A percentile compares a stretch with the other conserved stretches of the same genome.
Evolutionary conservation across 2,113 vertebrate genomes (phyloP).

Genomic region (Tichodroma muraria): DNA sequence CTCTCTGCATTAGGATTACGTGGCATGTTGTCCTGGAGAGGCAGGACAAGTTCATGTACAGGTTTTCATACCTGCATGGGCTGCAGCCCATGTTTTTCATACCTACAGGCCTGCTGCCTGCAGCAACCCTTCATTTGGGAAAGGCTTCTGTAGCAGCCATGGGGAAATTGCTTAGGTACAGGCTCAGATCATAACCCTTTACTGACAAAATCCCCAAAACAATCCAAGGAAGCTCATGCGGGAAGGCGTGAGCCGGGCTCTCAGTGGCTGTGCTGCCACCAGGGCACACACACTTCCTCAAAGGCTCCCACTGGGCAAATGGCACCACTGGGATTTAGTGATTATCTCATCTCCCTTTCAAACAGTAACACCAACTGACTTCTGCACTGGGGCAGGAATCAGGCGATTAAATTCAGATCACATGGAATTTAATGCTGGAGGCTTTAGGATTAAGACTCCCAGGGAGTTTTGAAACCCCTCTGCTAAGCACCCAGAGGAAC

Average conservation of each 20-base stretch:
- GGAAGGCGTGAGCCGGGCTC: not conserved
- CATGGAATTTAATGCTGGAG: not conserved
- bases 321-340: not conserved
- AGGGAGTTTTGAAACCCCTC: not conserved
- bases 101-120: not conserved
- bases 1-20: accelerated
- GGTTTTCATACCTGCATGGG: not conserved
- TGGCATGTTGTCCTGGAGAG: no score
- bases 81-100: no score
- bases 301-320: not conserved
- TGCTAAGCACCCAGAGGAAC: not conserved
- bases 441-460: not conserved
- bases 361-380: not conserved
- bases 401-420: not conserved
- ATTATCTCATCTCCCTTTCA: slow-evolving; percentile 26
- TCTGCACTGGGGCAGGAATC: not conserved
- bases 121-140: not conserved
- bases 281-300: not conserved
- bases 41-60: accelerated
- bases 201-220: not conserved
- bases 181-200: not conserved
- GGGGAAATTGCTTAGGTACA: not conserved
- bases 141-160: not conserved
- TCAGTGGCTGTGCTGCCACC: not conserved
- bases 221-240: not conserved